These are phyloP conservation scores for Atherix ibis DNA, from an alignment of 2,888 invertebrate species.

Conservation along the genomic window DNA sequence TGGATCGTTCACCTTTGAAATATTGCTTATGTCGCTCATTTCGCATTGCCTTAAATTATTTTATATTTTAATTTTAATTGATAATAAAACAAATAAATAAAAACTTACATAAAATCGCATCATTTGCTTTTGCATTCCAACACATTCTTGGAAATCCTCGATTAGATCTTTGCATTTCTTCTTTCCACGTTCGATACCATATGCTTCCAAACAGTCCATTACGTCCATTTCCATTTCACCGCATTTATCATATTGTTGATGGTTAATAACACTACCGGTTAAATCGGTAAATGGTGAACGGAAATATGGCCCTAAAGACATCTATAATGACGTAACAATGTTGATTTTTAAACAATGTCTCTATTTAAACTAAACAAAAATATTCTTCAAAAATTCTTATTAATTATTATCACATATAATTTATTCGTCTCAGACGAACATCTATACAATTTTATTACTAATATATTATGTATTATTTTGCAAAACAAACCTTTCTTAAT, in stretches of 20 bases:
- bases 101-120: slow-evolving; percentile 39
- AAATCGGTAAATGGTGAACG: slow-evolving; percentile 57
- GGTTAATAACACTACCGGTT: slow-evolving; percentile 45
- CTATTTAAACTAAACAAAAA: too few species aligned
- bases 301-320: slow-evolving; percentile 49
- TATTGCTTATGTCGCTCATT: slow-evolving; percentile 45
- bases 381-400: too few species aligned
- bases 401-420: too few species aligned
- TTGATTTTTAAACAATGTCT: too few species aligned
- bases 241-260: slow-evolving; percentile 49
- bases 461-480: too few species aligned
- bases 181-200: slow-evolving; percentile 49
- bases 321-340: too few species aligned
- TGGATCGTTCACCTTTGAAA: slow-evolving; percentile 38
- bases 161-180: slow-evolving; percentile 46
- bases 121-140: slow-evolving; percentile 40
- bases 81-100: not conserved
- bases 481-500: too few species aligned
- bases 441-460: too few species aligned
- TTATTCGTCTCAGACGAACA: too few species aligned
- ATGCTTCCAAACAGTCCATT: slow-evolving; percentile 67
- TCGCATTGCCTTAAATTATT: slow-evolving; percentile 38
- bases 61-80: not conserved
- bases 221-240: slow-evolving; percentile 50
- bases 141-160: slow-evolving; percentile 57